Evolutionary conservation across 2,888 invertebrate genomes (phyloP).

Genomic region (Pseudococcus viburni): DNA sequence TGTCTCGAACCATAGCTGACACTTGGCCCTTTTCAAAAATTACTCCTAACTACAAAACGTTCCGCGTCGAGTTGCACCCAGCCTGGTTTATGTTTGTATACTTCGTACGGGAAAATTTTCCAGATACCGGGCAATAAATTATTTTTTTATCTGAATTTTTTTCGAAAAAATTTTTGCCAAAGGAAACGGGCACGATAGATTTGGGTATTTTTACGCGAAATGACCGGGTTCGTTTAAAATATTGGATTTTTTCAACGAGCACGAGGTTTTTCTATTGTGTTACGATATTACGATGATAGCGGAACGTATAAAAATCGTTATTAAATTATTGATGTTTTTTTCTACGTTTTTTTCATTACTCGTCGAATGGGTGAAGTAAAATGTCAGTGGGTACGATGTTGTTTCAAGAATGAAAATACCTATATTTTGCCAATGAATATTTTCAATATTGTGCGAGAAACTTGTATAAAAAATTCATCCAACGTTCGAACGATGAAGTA

Average conservation of each 20-base stretch:
- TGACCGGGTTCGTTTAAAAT: neutral
- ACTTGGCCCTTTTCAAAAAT: neutral
- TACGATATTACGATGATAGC: neutral
- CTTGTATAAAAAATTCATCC: too few relatives aligned
- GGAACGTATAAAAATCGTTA: neutral
- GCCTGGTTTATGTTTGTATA: neutral
- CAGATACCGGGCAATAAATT: neutral
- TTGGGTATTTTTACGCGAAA: neutral
- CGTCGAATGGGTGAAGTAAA: too few relatives aligned
- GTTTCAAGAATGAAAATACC: too few relatives aligned
- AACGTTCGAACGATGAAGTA: too few relatives aligned
- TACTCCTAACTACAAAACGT: neutral
- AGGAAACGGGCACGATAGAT: neutral
- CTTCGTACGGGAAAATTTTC: neutral
- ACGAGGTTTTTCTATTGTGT: neutral
- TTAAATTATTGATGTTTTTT: neutral
- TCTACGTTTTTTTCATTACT: neutral
- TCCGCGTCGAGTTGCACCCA: neutral
- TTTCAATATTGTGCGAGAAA: too few relatives aligned
- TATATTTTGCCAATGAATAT: too few relatives aligned
- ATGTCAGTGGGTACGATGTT: too few relatives aligned
- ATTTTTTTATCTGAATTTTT: constrained; percentile 16
- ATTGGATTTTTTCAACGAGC: neutral
- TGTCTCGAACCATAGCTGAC: neutral
- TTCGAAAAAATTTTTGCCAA: neutral